Percentiles rank a stretch among this genome's conserved stretches.
These are phyloP conservation scores for Dasyurus viverrinus DNA, from an alignment of 2,113 vertebrate species.

Conservation along the genomic window DNA sequence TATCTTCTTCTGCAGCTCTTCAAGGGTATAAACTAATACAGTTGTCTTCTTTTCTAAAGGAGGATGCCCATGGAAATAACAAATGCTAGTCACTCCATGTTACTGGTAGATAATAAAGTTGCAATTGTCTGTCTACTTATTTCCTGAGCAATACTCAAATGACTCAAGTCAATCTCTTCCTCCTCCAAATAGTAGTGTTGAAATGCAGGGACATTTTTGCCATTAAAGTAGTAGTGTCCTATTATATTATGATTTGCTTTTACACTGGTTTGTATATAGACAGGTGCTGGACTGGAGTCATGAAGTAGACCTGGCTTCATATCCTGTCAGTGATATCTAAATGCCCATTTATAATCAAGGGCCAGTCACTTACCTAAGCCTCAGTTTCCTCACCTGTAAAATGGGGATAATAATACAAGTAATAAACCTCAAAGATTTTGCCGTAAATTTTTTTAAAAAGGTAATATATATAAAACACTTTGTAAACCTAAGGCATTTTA, in stretches of 20 bases:
- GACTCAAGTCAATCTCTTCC: neutral
- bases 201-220: neutral
- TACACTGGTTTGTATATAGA: neutral
- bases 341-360: neutral
- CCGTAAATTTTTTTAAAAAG: neutral
- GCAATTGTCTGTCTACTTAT: neutral
- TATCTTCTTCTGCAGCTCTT: neutral
- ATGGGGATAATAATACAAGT: neutral
- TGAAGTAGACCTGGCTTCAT: neutral
- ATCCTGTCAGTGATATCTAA: neutral
- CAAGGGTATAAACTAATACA: neutral
- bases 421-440: neutral
- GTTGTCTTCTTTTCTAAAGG: neutral
- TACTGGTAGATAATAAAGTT: conserved; percentile 7
- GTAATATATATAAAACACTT: neutral
- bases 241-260: neutral
- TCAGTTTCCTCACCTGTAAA: neutral
- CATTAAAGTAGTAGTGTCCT: neutral
- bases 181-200: neutral
- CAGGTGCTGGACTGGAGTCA: neutral
- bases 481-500: neutral
- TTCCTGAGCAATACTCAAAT: neutral
- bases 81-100: neutral
- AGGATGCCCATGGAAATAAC: neutral
- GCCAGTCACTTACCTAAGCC: neutral